Conservation (phyloP, 53 echinoderm and acorn worm species). For the Zoroaster sp. region DNA sequence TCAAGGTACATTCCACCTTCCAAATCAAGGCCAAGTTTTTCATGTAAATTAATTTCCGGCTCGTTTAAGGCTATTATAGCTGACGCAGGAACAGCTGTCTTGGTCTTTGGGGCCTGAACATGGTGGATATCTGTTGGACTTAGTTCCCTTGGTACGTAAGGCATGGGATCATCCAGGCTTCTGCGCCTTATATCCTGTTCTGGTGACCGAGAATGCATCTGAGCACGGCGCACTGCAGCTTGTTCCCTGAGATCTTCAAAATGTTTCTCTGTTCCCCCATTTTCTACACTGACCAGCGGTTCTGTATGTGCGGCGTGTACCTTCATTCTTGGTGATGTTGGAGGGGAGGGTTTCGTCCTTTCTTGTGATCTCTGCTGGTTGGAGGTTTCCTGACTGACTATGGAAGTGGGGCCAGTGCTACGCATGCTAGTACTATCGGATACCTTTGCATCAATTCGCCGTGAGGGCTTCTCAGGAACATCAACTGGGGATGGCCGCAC, state of each 20-base stretch:
- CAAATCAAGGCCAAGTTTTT: constrained; percentile 51
- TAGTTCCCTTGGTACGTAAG: constrained; percentile 12
- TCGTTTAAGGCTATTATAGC: constrained; percentile 32
- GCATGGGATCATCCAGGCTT: constrained; percentile 50
- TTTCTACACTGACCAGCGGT: constrained; percentile 8
- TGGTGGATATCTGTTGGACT: constrained; percentile 35
- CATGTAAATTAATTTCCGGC: constrained; percentile 41
- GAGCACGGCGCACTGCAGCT: constrained; percentile 11
- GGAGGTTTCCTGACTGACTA: constrained; percentile 25
- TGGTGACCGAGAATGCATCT: constrained; percentile 28
- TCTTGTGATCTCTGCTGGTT: not conserved
- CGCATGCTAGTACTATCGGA: constrained; percentile 57
- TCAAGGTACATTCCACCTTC: constrained; percentile 34
- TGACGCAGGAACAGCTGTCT: constrained; percentile 12
- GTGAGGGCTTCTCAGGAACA: constrained; percentile 1
- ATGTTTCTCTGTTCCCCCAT: not conserved
- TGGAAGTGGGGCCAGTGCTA: constrained; percentile 21
- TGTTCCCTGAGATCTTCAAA: not conserved
- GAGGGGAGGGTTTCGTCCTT: constrained; percentile 24
- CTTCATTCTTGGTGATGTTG: constrained; percentile 3
- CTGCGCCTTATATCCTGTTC: constrained; percentile 27
- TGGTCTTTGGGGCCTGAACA: constrained; percentile 50
- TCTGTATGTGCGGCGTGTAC: not conserved
- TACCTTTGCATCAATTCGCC: constrained; percentile 42
- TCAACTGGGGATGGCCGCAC: constrained; percentile 36